phyloP scores from a whole-genome alignment of 2,888 invertebrate species.

The Pyralis farinalis region DNA sequence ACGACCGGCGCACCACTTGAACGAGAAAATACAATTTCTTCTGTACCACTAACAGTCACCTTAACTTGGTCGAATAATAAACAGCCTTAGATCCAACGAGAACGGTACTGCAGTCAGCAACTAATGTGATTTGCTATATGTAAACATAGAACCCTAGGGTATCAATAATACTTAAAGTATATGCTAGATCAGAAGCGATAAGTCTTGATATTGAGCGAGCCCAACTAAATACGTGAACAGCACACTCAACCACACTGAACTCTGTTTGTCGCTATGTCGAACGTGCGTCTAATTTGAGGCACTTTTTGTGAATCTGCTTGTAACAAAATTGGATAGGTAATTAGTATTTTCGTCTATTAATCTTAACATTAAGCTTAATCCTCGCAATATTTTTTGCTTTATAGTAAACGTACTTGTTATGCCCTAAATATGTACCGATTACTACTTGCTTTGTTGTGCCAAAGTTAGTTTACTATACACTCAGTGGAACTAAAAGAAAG shows the following conservation, averaged over 20 bases:
- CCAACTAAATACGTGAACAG: conserved; percentile 69
- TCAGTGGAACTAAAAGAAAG: neutral
- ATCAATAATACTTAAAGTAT: conserved; percentile 68
- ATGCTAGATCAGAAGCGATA: conserved; percentile 69
- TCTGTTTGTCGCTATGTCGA: conserved; percentile 19
- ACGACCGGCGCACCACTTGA: conserved; percentile 73
- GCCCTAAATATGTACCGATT: neutral
- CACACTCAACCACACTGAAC: conserved; percentile 63
- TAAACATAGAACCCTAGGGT: conserved; percentile 63
- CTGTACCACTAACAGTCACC: conserved; percentile 46
- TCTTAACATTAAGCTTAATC: conserved; percentile 5
- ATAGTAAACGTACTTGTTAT: neutral
- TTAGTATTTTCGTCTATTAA: conserved; percentile 14
- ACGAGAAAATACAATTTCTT: conserved; percentile 45
- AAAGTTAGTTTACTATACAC: neutral
- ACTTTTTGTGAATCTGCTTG: conserved; percentile 11
- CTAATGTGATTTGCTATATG: conserved; percentile 69
- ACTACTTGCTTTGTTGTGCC: neutral
- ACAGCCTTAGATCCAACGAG: conserved; percentile 66
- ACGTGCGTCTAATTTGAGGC: conserved; percentile 13
- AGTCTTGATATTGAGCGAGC: conserved; percentile 79
- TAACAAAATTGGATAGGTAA: conserved; percentile 16
- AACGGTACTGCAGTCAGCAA: conserved; percentile 66
- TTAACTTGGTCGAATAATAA: conserved; percentile 65
- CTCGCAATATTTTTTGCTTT: conserved; percentile 1